Base-by-base conservation (phyloP, 2,888 invertebrate genomes). In the Spicauda simplicius region DNA sequence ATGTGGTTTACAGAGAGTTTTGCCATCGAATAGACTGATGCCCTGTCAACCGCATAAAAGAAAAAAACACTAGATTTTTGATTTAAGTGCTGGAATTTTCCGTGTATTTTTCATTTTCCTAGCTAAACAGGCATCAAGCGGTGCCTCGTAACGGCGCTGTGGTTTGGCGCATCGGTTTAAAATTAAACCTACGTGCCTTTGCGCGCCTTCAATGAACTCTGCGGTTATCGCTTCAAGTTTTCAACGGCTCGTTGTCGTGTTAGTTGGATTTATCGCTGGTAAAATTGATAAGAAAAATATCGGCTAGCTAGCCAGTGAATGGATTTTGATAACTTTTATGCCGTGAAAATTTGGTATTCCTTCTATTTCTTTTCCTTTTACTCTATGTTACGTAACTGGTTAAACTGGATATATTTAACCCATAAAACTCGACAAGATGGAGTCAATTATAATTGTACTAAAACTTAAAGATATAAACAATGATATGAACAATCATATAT, bases 211-310 rank as follows among this genome's bases (percentile, higher is more conserved):
- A 19, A 14, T 57, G 57, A 41, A 57, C 41, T 57, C n/a, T 57
- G 57, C 19, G 57, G 57, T 57, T 57, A 20, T 19, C 41, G 57
- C 57, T 41, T 16, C 41, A 11, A 41, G 37, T 41, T 57, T 41
- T 19, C 19, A 41, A 56, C 14, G 54, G 57, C 37, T 14, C 37
- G 37, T 45, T n/a, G 41, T 58, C 25, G 20, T 45, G 45, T 45
- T 58, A 41, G 20, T 57, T 41, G 41, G 58, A 48, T 48, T 48
- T 45, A 45, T 19, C 20, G 20, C 58, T 45, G 20, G 25, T 45
- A 58, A 45, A 58, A 58, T 58, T 58, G 58, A 58, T 58, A 58
- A 58, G 58, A 41, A 25, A 45, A 45, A 45, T 45, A 45, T 45
- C 37, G 19, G n/a, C 16, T 48, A n/a, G 48, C 7, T 16, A 16